Evolutionary conservation across 2,888 invertebrate genomes (phyloP), one percentile per base, ranked within the genome.

Genomic region (Cyclophora albipunctata): DNA sequence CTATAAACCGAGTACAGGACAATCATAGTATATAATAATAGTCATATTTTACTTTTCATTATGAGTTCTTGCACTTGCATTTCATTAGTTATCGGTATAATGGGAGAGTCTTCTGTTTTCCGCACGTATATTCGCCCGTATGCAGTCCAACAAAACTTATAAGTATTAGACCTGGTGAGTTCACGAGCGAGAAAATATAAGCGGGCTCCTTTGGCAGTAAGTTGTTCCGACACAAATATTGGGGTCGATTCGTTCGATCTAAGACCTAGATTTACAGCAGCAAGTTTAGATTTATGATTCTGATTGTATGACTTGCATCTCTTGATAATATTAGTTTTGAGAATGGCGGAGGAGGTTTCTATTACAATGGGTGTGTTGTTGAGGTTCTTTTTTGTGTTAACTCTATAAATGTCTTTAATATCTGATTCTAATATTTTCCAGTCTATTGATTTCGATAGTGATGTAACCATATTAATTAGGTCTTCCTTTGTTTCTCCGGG

Each of bases 61-160:
- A 20, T 20, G 20, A 20, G 20, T 20, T 20, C 48, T 45, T 48
- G 40, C 4, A 34, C 34, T 45, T 48, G 44, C 1, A 6, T 40
- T 5, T n/a, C 34, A 3, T 44, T 40, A 1, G 40, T 37, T 3
- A 48, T 45, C 2, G 45, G 34, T 6, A 44, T 43, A 33, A 20
- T 20, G 20, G 20, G 20, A 20, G 49, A 35, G n/a, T 46, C 46
- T 34, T 45, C 42, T 7, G 34, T 2, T 33, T 42, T 35, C 6
- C 49, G 45, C 4, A 49, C 34, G n/a, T 40, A 37, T 4, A 49
- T 42, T 34, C 43, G 20, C 0, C 46, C 42, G 33, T 46, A 43
- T 5, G 49, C 35, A 1, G 49, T 49, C 49, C 49, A 49, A 40
- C 49, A 49, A 34, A 49, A 49, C 5, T 46, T 45, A 42, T 43